Percentiles rank a stretch among this genome's conserved stretches.
Evolutionary conservation across 2,888 invertebrate species (phyloP).

Genomic region (Lottia gigantea): DNA sequence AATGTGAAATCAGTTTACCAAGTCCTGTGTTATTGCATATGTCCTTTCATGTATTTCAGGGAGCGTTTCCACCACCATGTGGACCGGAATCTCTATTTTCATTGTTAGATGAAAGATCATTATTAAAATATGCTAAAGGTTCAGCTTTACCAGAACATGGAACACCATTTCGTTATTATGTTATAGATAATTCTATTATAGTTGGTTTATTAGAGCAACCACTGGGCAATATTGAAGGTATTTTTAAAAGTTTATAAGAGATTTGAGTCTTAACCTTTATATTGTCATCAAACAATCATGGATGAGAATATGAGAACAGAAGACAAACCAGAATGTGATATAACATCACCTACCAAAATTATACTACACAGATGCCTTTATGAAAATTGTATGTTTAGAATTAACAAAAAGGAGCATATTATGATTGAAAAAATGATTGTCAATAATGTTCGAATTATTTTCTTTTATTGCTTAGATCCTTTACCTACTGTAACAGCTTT

Average conservation of each 20-base stretch:
- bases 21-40: too few relatives aligned
- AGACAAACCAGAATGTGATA: too few relatives aligned
- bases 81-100: conserved; percentile 88
- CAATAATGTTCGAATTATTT: background rate
- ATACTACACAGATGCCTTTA: too few relatives aligned
- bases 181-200: conserved; percentile 89
- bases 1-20: too few relatives aligned
- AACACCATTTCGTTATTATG: conserved; percentile 82
- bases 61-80: conserved; percentile 85
- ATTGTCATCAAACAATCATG: too few relatives aligned
- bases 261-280: too few relatives aligned
- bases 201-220: conserved; percentile 90
- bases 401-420: too few relatives aligned
- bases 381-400: too few relatives aligned
- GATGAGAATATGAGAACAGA: too few relatives aligned
- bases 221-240: conserved; percentile 82
- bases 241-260: conserved; percentile 16
- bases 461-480: conserved; percentile 75
- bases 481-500: conserved; percentile 91
- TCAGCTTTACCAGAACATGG: conserved; percentile 57
- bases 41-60: conserved; percentile 69
- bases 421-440: too few relatives aligned
- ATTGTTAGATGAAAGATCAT: conserved; percentile 86
- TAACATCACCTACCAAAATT: too few relatives aligned
- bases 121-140: conserved; percentile 77